Percentiles rank a stretch among this genome's conserved stretches.
Evolutionary conservation across 92 coral and sea anemone species (phyloP).

Genomic region (Actinernus sp.): DNA sequence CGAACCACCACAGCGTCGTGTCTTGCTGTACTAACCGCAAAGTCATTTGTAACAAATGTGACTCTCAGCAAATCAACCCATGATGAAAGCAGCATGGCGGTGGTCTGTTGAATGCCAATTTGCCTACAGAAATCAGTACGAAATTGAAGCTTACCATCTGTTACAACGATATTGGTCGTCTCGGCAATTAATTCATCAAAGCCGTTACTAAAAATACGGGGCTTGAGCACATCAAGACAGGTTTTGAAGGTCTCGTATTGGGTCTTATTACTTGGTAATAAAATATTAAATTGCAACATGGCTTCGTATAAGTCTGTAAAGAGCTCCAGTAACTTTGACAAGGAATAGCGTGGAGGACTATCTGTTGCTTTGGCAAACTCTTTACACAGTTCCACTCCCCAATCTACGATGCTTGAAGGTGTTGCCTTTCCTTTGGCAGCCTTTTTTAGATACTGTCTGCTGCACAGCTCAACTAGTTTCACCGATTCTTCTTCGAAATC

Average conservation of each 20-base stretch:
- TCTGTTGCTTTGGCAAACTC: not conserved
- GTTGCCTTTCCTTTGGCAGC: not conserved
- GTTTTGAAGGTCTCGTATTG: not conserved
- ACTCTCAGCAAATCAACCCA: conserved; percentile 1
- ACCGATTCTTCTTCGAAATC: not conserved
- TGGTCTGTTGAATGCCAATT: not conserved
- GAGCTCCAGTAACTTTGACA: no score
- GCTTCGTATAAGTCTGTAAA: no score
- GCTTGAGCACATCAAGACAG: not conserved
- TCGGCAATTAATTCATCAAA: conserved; percentile 5
- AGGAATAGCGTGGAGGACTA: no score
- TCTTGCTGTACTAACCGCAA: conserved; percentile 13
- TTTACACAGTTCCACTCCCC: conserved; percentile 2
- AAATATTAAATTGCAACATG: no score
- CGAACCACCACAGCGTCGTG: conserved; percentile 14
- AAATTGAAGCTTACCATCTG: not conserved
- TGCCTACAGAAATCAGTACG: no score
- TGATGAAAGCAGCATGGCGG: not conserved
- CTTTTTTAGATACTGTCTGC: not conserved
- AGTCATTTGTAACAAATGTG: conserved; percentile 20
- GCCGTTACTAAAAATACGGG: not conserved
- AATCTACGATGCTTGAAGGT: not conserved
- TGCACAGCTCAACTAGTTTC: not conserved
- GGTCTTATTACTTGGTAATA: no score
- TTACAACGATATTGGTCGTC: not conserved